Base-by-base conservation (phyloP, 2,888 invertebrate species). In the Steromphala cineraria region DNA sequence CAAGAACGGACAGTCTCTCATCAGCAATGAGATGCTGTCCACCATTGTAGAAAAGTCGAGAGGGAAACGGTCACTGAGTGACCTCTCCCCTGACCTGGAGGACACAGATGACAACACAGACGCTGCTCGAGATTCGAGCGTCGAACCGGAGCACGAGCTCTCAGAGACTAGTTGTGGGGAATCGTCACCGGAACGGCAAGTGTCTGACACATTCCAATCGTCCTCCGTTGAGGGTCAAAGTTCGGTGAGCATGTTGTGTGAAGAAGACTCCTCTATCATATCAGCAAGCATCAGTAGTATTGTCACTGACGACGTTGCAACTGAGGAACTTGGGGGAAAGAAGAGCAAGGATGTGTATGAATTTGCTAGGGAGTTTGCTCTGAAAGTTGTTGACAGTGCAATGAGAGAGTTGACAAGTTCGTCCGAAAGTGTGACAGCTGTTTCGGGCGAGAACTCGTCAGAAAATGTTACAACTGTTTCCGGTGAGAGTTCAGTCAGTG, bases 1-100 rank as follows among this genome's bases (percentile, higher is more conserved):
- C 56, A 80, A 80, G 17, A 74, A 84, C n/a, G 86, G 86, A 40
- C 71, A 80, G 24, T 80, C 82, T 15, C 67, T 79, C 8, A 79
- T 79, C n/a, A 62, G 62, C 21, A 67, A 52, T 67, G 71, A 67
- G n/a, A 36, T 31, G 67, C 71, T 79, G n/a, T 24, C 52, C 28
- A 71, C 24, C 10, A 79, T 79, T 52, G 71, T 71, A n/a, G 79
- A 53, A 53, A 67, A 53, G 71, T 46, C 75, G 8, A 75, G 52
- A 52, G 52, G 52, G 46, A 52, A 52, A 46, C 17, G 46, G 46
- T 40, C n/a, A 21, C n/a, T 19, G 4, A 52, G 52, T 19, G 46
- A 52, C 10, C 21, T 28, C 28, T 53, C 53, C 10, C 15, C 24
- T 2, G 77, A 53, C 19, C n/a, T 55, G n/a, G 52, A 75, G 15